Evolutionary conservation across 2,888 invertebrate genomes (phyloP), one percentile per base, ranked within the genome.

Genomic region (Drosophila atroscutellata): DNA sequence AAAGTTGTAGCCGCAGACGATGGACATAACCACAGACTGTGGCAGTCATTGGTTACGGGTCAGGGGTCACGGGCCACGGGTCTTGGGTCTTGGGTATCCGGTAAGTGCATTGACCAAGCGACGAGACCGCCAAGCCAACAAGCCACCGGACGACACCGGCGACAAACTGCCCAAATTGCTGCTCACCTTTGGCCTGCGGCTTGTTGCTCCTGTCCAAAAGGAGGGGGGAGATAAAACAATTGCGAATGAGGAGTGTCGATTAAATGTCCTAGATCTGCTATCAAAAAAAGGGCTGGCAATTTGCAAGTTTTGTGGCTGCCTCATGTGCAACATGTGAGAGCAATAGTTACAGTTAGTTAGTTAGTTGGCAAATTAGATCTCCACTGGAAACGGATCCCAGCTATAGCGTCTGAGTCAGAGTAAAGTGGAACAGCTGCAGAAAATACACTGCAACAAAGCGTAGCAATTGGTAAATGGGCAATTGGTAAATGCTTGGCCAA

Each of bases 31-130:
- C 75, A 54, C 75, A 61, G 60, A 68, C 56, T 42, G 24, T 37
- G 64, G 9, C 28, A 45, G 45, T 24, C 13, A 24, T 32, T 11
- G 36, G 24, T 42, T 13, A 24, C 11, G 34, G 51, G 18, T 18
- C 28, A n/a, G 24, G 15, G 34, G 39, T 26, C 13, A 32, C n/a
- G n/a, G 51, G n/a, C 11, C 20, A 5, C 7, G 42, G n/a, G n/a
- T 30, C 0, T n/a, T 6, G 18, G 34, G 18, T n/a, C 42, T 24
- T 56, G 36, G 32, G 30, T 39, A 11, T 8, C 28, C 42, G 42
- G 57, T 24, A 52, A 47, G 77, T 77, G 67, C 77, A 76, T 64
- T 77, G 77, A 76, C 75, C 75, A 70, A 54, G 45, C 61, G 37
- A 50, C 42, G 42, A 47, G 32, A 26, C 45, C 24, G 18, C 20